phyloP scores from a whole-genome alignment of 2,797 vertebrate genomes.

The Coranthus polyacanthus region DNA sequence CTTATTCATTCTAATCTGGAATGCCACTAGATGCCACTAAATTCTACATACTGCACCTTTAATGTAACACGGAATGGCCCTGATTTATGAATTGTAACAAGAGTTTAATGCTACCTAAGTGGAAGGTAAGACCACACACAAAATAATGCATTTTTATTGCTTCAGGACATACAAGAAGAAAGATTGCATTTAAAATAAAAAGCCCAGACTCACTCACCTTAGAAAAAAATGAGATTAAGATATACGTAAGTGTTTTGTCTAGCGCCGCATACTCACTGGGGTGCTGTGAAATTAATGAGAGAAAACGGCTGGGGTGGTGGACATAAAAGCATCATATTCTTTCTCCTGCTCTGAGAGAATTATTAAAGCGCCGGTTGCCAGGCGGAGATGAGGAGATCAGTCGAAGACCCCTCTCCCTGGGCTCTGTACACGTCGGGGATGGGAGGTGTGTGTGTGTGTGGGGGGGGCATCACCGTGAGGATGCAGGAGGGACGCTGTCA shows the following conservation, averaged over 20 bases:
- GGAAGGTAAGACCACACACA: background rate
- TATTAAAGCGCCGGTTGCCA: conserved; percentile 72
- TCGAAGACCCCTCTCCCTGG: conserved; percentile 46
- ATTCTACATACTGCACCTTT: too few relatives aligned
- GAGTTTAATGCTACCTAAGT: background rate
- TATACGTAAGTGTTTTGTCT: conserved; percentile 29
- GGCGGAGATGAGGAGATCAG: conserved; percentile 64
- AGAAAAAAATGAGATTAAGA: conserved; percentile 30
- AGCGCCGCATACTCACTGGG: conserved; percentile 50
- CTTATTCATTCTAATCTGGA: too few relatives aligned
- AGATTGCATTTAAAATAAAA: conserved; percentile 41
- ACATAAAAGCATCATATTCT: conserved; percentile 61
- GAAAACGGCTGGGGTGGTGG: conserved; percentile 68
- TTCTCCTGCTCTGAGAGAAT: conserved; percentile 72
- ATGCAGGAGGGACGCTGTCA: background rate
- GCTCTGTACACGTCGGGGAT: conserved; percentile 31
- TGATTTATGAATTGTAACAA: conserved; percentile 30
- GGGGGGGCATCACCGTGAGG: too few relatives aligned
- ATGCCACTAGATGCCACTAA: too few relatives aligned
- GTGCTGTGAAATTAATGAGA: conserved; percentile 75
- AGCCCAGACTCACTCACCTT: conserved; percentile 28
- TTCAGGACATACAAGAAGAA: conserved; percentile 5
- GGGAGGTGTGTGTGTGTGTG: too few relatives aligned
- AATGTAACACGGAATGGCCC: conserved; percentile 8
- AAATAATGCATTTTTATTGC: conserved; percentile 23